Base-by-base conservation (phyloP, 2,797 vertebrate species). In the Heterohyrax brucei region DNA sequence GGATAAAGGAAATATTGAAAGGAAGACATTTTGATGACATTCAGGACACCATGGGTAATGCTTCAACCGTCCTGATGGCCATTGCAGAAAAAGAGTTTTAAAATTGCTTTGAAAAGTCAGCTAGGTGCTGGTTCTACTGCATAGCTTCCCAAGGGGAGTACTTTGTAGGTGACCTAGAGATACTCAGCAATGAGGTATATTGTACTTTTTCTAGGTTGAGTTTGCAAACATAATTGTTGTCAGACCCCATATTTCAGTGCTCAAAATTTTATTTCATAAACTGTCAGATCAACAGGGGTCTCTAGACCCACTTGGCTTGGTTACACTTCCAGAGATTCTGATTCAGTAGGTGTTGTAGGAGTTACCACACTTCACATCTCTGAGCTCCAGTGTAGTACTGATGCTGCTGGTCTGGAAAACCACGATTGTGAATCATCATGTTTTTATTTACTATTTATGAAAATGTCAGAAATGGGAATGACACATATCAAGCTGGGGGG, bases 261-360 rank as follows among this genome's bases (percentile, higher is more conserved):
- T 93, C 83, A 78, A 64, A 82, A 92, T 18, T 24, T 90, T n/a
- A 2, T 59, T 93, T 85, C 26, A 33, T 70, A 26, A 64, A 53
- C 3, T 62, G 3, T 72, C 8, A 64, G 1, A 24, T 88, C 18
- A 87, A 66, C 12, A 84, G 26, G 1, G 4, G 33, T 30, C 10
- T 89, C 10, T 61, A 79, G 16, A 73, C 16, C 3, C 19, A 83
- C 7, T 83, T 24, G 22, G 16, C 21, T 70, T 61, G 44, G 28
- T 2, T 4, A 44, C 24, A 18, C 1, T 21, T 22, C 13, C 10
- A 13, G 19, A 66, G 24, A 50, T 93, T 76, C 88, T 87, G 53
- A 77, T 9, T 73, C 62, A 56, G 4, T 39, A 75, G 12, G 3
- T 33, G 33, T 78, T 59, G 22, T 12, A 2, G 68, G 2, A 7